Conservation (phyloP, 1,140 invertebrate species). For the Eumaeus atala region DNA sequence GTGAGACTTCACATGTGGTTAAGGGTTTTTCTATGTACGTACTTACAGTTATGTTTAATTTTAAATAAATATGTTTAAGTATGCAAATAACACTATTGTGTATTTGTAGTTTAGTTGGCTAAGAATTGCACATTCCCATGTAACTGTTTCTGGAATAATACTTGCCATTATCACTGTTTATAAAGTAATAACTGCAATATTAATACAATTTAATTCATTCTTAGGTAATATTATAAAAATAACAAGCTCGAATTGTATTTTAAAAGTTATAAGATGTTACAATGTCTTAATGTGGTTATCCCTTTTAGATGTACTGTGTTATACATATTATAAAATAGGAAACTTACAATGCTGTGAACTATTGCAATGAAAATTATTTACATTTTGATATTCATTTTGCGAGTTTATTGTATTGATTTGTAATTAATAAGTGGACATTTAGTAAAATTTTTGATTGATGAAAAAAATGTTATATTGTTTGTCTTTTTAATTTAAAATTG, state of each 20-base stretch:
- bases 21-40: conserved; percentile 22
- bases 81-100: conserved; percentile 19
- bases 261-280: background rate
- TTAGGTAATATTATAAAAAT: background rate
- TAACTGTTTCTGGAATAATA: background rate
- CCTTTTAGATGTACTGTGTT: no score
- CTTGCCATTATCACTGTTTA: background rate
- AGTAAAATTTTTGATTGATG: no score
- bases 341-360: no score
- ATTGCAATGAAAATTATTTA: no score
- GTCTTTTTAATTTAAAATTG: no score
- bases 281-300: no score
- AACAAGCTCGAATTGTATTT: background rate
- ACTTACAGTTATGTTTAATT: conserved; percentile 21
- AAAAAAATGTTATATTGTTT: no score
- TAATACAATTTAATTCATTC: background rate
- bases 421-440: no score
- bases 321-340: no score
- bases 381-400: no score
- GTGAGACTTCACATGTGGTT: conserved; percentile 25
- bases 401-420: no score
- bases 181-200: background rate
- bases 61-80: conserved; percentile 10
- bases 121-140: conserved; percentile 13
- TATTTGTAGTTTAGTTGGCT: conserved; percentile 18